Evolutionary conservation across 2,113 vertebrate species (phyloP).

Genomic region (Ictalurus furcatus): DNA sequence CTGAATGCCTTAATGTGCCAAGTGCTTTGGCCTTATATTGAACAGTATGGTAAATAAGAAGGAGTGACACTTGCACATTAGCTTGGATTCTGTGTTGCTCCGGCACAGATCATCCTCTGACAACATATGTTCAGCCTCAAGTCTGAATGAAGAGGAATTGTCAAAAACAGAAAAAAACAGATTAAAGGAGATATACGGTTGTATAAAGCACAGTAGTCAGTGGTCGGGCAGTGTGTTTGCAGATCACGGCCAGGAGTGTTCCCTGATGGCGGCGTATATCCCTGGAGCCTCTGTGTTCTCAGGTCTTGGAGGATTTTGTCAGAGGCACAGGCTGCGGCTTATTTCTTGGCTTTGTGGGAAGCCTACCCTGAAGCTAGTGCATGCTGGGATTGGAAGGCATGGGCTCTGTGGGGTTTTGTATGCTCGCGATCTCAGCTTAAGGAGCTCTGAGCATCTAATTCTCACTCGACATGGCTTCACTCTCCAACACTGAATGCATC

Average conservation of each 20-base stretch:
- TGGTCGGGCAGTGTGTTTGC: slow-evolving; percentile 53
- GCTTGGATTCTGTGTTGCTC: slow-evolving; percentile 23
- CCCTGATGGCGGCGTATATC: slow-evolving; percentile 46
- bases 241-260: slow-evolving; percentile 55
- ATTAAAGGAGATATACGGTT: slow-evolving; percentile 54
- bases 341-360: slow-evolving; percentile 59
- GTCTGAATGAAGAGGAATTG: slow-evolving; percentile 12
- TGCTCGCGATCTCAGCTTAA: slow-evolving; percentile 11
- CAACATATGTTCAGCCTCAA: slow-evolving; percentile 8
- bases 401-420: slow-evolving; percentile 20
- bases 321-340: slow-evolving; percentile 59
- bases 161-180: slow-evolving; percentile 24
- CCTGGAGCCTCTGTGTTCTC: slow-evolving; percentile 55
- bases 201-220: slow-evolving; percentile 46
- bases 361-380: slow-evolving; percentile 51
- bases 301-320: slow-evolving; percentile 58
- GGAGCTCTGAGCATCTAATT: slow-evolving; percentile 26
- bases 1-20: slow-evolving; percentile 21
- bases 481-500: not conserved
- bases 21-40: slow-evolving; percentile 6
- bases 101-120: slow-evolving; percentile 5
- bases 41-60: slow-evolving; percentile 21
- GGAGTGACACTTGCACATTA: slow-evolving; percentile 19
- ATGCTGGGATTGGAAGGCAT: slow-evolving; percentile 42
- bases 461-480: slow-evolving; percentile 12